Base-by-base conservation (phyloP, 2,888 invertebrate species). In the Platycheirus rosarum region DNA sequence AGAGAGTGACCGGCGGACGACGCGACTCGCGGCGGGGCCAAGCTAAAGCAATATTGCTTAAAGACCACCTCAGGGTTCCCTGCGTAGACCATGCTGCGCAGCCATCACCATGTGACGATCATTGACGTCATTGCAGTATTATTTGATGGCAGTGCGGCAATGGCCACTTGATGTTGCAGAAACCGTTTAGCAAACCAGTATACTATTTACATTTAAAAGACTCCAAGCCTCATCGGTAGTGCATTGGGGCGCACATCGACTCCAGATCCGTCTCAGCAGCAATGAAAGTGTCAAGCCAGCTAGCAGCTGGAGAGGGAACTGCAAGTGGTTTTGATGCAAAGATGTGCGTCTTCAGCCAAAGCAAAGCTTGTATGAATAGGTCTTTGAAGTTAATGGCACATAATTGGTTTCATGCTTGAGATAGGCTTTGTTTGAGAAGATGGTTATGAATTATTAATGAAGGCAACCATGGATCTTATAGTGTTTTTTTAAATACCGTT, bases 371-470 rank as follows among this genome's bases (percentile, higher is more conserved):
- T 9, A 32, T 49, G 49, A 44, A 48, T 42, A 55, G 55, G 29
- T 40, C 42, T 55, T 53, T 29, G 40, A 23, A 62, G 80, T 46
- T 80, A 71, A 80, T 75, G 70, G 76, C 76, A 51, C 62, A 70
- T 70, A 80, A 80, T 75, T 80, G 70, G 65, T 62, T 80, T 76
- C 60, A 80, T 71, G 80, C 70, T 62, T 66, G 44, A 71, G 40
- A 51, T 37, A 32, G 23, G 20, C 37, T 62, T 49, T 37, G 26
- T 26, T 35, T 32, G 53, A 32, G 49, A 18, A 16, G 13, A 60
- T 14, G 60, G 37, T 29, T 20, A 4, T 62, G 62, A 68, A 62
- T 60, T 55, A 69, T 65, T 40, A 73, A 66, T 62, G 20, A 78
- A 46, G 26, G 23, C 6, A 63, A 63, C 32, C 63, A 46, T 13